Percentiles rank a stretch among this genome's conserved stretches.
Conservation (phyloP, 1,140 invertebrate species). For the Eumeta japonica region DNA sequence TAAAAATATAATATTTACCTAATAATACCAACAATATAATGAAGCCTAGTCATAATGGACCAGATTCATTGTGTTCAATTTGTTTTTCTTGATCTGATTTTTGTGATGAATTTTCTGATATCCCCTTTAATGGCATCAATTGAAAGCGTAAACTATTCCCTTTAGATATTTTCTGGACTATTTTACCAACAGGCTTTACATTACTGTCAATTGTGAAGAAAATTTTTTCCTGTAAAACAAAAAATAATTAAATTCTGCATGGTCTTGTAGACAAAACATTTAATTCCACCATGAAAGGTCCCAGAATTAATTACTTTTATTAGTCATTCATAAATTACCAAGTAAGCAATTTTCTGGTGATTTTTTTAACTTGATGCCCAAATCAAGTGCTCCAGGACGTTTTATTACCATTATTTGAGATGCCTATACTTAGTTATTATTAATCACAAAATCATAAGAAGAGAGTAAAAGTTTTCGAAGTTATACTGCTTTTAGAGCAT, state of each 20-base stretch:
- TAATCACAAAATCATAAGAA: too few species aligned
- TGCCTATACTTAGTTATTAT: too few species aligned
- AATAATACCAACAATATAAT: slow-evolving; percentile 22
- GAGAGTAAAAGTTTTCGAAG: too few species aligned
- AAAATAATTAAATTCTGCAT: slow-evolving; percentile 20
- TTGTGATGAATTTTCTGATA: not conserved
- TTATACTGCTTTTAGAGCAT: too few species aligned
- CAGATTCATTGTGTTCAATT: slow-evolving; percentile 20
- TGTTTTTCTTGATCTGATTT: not conserved
- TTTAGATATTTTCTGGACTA: slow-evolving; percentile 62
- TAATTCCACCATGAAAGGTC: too few species aligned
- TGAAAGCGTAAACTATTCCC: slow-evolving; percentile 60
- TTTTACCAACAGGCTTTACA: slow-evolving; percentile 42
- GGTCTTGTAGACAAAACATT: too few species aligned
- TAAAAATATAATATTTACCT: slow-evolving; percentile 30
- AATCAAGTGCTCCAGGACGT: too few species aligned
- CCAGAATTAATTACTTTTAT: too few species aligned
- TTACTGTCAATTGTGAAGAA: slow-evolving; percentile 56
- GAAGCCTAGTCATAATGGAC: slow-evolving; percentile 43
- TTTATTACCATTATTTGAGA: too few species aligned
- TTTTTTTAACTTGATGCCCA: slow-evolving; percentile 4
- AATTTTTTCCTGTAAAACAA: slow-evolving; percentile 60
- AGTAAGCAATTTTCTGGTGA: slow-evolving; percentile 5
- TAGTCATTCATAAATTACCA: too few species aligned
- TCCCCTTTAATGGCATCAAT: slow-evolving; percentile 52